phyloP scores from a whole-genome alignment of 1,140 invertebrate species.

The Zophobas morio region DNA sequence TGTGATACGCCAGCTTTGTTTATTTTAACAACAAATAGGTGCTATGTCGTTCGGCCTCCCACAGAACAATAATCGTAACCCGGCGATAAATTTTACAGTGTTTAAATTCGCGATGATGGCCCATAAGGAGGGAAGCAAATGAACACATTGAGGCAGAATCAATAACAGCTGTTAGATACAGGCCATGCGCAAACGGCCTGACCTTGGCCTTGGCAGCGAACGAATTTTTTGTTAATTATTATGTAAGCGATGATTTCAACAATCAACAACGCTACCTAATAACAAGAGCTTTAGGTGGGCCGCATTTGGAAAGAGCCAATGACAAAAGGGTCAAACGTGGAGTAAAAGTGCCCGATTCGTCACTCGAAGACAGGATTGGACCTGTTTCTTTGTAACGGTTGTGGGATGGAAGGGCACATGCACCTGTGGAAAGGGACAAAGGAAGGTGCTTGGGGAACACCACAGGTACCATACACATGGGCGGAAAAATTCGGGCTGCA shows the following conservation, averaged over 20 bases:
- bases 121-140: not conserved
- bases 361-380: no score
- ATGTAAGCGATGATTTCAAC: constrained; percentile 37
- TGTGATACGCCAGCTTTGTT: no score
- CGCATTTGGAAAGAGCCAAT: not conserved
- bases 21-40: no score
- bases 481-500: no score
- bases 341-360: no score
- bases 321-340: no score
- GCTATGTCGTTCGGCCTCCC: no score
- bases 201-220: constrained; percentile 47
- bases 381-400: no score
- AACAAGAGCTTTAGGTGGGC: not conserved
- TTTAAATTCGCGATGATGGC: not conserved
- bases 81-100: not conserved
- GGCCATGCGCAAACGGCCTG: constrained; percentile 21
- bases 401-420: no score
- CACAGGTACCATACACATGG: no score
- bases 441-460: no score
- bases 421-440: no score
- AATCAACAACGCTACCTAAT: constrained; percentile 27
- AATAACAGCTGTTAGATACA: constrained; percentile 48
- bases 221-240: constrained; percentile 41
- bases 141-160: constrained; percentile 4
- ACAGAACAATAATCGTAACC: not conserved